Evolutionary conservation across 2,113 vertebrate genomes (phyloP).

Genomic region (Corythornis cristatus): DNA sequence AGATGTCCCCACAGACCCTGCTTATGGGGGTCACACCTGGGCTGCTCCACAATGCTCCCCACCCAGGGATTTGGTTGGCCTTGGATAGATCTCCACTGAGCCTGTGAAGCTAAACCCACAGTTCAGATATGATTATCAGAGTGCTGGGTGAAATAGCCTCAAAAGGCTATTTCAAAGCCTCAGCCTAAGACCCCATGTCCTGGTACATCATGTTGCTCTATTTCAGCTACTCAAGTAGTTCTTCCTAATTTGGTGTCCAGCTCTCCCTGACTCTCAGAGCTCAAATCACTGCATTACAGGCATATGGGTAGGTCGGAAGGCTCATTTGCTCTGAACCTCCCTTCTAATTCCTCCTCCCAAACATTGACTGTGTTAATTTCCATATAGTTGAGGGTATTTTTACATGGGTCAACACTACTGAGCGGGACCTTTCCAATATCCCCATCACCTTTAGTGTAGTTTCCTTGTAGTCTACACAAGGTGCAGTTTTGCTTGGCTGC

Average conservation of each 20-base stretch:
- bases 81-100: rapidly evolving
- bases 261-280: neutral
- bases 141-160: too few species aligned
- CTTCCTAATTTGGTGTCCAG: neutral
- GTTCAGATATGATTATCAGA: neutral
- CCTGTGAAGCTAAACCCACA: neutral
- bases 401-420: rapidly evolving
- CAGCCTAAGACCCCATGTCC: neutral
- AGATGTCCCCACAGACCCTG: neutral
- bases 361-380: neutral
- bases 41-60: neutral
- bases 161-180: neutral
- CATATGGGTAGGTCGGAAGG: rapidly evolving
- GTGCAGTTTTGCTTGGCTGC: neutral
- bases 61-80: neutral
- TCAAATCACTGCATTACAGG: neutral
- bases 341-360: neutral
- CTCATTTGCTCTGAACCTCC: neutral
- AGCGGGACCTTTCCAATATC: neutral
- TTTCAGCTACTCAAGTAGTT: neutral
- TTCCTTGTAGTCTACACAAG: neutral
- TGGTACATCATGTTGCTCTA: rapidly evolving
- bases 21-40: neutral
- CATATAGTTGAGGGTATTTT: neutral
- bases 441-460: neutral